A percentile compares a stretch with the other conserved stretches of the same genome.
phyloP scores from a whole-genome alignment of 2,888 invertebrate species.

The Drosophila mimetica region DNA sequence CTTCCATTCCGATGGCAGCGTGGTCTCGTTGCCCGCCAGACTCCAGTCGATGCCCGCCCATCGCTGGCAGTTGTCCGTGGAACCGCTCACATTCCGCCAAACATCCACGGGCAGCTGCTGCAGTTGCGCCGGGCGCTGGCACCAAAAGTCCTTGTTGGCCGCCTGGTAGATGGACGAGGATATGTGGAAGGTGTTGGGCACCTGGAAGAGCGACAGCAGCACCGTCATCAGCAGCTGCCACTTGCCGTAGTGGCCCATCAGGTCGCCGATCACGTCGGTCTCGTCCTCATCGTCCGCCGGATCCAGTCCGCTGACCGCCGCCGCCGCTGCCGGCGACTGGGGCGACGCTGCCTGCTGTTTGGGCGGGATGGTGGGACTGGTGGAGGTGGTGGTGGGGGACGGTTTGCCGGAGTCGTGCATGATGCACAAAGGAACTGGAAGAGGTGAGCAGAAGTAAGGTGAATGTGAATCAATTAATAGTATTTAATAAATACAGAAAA shows the following conservation, averaged over 20 bases:
- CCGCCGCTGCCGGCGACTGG: slow-evolving; percentile 54
- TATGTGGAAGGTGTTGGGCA: slow-evolving; percentile 93
- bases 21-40: slow-evolving; percentile 50
- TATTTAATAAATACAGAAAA: not conserved
- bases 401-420: slow-evolving; percentile 82
- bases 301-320: slow-evolving; percentile 36
- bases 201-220: slow-evolving; percentile 90
- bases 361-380: slow-evolving; percentile 49
- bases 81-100: slow-evolving; percentile 90
- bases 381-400: slow-evolving; percentile 73
- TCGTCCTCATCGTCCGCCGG: slow-evolving; percentile 83
- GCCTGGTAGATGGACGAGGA: slow-evolving; percentile 91
- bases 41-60: slow-evolving; percentile 85
- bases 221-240: slow-evolving; percentile 92
- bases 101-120: slow-evolving; percentile 85
- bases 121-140: slow-evolving; percentile 87
- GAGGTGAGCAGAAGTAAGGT: not conserved
- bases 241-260: slow-evolving; percentile 90
- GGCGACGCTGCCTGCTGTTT: slow-evolving; percentile 46
- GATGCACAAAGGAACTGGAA: slow-evolving; percentile 80
- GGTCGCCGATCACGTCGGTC: slow-evolving; percentile 88
- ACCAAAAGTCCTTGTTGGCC: slow-evolving; percentile 89
- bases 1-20: slow-evolving; percentile 56
- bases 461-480: not conserved
- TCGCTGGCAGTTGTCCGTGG: slow-evolving; percentile 86